Base-by-base conservation (phyloP, 2,888 invertebrate genomes). In the Busseola fusca region DNA sequence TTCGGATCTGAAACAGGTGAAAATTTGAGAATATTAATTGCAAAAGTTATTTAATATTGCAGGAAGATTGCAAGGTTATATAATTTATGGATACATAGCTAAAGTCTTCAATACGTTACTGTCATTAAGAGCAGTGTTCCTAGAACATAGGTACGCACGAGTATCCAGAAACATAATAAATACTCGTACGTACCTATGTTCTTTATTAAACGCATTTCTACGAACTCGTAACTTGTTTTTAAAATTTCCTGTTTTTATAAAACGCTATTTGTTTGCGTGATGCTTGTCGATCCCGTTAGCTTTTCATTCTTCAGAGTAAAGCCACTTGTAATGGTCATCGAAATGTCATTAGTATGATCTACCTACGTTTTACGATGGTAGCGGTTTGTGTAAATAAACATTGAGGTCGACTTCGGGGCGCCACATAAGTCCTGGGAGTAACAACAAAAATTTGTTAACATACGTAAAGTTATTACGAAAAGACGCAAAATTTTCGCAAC, bases 281-380 rank as follows among this genome's bases (percentile, higher is more conserved):
- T 64, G 42, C 3, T 74, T 16, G 16, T 64, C 45, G 21, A 58
- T 37, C 21, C 54, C 14, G 30, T 48, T 52, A 48, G 56, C 52
- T 42, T 60, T 68, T 58, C 48, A 52, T 78, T 74, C 50, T 63
- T 21, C 62, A 59, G 50, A 48, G 25, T 48, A 64, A 48, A 59
- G 10, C 57, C 45, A 68, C 62, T 78, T 78, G 62, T 71, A 58
- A 69, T 63, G 57, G 42, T 25, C 12, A 71, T 71, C 34, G 65
- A 75, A 74, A 64, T 52, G 59, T 74, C 79, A 75, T 79, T 79
- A 78, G 64, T 52, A n/a, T n/a, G n/a, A n/a, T n/a, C n/a, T n/a
- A 63, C 25, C 4, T 25, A 50, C 27, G n/a, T 58, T 54, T 67
- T 67, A 48, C 34, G 30, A 42, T 27, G 45, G 3, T 6, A 50